Evolutionary conservation across 1,140 invertebrate species (phyloP), one percentile per base, ranked within the genome.

Genomic region (Teleopsis dalmanni): DNA sequence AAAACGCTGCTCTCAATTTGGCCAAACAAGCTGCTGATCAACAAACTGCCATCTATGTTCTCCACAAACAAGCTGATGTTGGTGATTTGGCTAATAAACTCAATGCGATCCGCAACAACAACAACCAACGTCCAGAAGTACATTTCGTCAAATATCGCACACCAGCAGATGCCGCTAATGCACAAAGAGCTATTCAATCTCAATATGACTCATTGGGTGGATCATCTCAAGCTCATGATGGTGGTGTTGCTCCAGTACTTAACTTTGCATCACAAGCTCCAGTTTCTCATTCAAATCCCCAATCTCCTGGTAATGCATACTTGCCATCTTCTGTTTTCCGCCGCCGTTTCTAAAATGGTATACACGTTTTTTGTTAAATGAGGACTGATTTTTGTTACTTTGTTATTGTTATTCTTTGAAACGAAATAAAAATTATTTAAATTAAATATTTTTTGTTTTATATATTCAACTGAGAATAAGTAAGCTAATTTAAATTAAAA

Each of bases 131-230:
- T 23, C 64, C 64, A 7, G 64, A 67, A 52, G 64, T 67, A 3
- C 64, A 66, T 51, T 67, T 66, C 38, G 59, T 67, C 54, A 67
- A 67, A 51, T 67, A 67, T 55, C 58, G 64, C 34, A 66, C 64
- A 5, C 61, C 56, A 6, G 59, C 67, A 53, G 65, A 68, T 50
- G 65, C 65, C 14, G 55, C 46, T 37, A 56, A 63, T 6, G 65
- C 65, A 3, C 65, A 68, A 45, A 54, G 29, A 3, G 56, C 59
- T 40, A 68, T 68, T 36, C 60, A 67, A 27, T 45, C 50, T 1
- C 64, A 68, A 50, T 68, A 68, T 36, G 64, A 68, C 27, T 53
- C 60, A 33, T 53, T 68, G 27, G 62, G 64, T 8, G 65, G 65
- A 22, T 19, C 47, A 21, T 53, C 64, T 26, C 49, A 54, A 23